phyloP scores from a whole-genome alignment of 1,140 invertebrate species.

The Drosophila orena region DNA sequence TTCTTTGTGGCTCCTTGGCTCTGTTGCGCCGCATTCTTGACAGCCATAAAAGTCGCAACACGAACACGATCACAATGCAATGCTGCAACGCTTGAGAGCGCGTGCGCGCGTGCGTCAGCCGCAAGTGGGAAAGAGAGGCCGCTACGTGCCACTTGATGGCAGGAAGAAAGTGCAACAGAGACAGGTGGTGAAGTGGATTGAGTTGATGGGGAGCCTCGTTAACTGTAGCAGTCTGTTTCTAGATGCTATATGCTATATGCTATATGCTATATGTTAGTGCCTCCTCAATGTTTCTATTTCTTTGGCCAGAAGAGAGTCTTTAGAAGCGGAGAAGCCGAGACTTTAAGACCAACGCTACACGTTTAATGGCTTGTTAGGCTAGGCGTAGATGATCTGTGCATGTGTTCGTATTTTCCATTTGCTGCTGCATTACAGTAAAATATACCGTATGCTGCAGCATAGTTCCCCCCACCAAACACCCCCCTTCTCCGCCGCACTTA shows the following conservation, averaged over 20 bases:
- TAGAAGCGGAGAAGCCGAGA: neutral
- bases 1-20: conserved; percentile 16
- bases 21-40: conserved; percentile 57
- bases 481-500: neutral
- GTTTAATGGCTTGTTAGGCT: conserved; percentile 56
- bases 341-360: conserved; percentile 1
- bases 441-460: conserved; percentile 74
- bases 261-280: neutral
- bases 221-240: neutral
- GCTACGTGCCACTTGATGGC: neutral
- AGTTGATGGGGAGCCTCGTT: neutral
- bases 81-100: conserved; percentile 61
- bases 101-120: conserved; percentile 50
- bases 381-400: conserved; percentile 20
- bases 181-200: neutral
- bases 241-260: no score
- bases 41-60: conserved; percentile 60
- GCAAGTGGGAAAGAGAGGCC: neutral
- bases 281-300: conserved; percentile 27
- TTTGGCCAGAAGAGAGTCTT: conserved; percentile 31
- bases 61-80: conserved; percentile 47
- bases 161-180: conserved; percentile 22
- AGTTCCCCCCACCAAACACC: conserved; percentile 7
- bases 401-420: conserved; percentile 60
- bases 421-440: conserved; percentile 68